A percentile compares a stretch with the other conserved stretches of the same genome.
These are phyloP conservation scores for Thinocorus orbignyianus DNA, from an alignment of 2,113 vertebrate genomes.

Conservation along the genomic window DNA sequence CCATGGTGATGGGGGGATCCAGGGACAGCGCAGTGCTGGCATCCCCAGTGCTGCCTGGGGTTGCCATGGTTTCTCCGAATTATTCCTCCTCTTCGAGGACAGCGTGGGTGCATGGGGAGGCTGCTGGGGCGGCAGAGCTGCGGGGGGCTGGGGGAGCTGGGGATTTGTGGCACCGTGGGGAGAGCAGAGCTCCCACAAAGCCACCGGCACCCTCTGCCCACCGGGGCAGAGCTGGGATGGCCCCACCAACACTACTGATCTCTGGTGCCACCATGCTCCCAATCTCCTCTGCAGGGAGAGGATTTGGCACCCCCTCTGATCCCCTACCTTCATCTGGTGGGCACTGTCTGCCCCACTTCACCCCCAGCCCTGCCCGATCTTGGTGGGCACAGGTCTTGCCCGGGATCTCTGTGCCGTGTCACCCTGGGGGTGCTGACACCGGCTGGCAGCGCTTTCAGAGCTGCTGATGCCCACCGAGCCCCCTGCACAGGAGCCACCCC, in stretches of 20 bases:
- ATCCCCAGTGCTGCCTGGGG: neutral
- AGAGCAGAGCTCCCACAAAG: neutral
- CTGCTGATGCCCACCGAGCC: neutral
- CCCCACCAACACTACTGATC: neutral
- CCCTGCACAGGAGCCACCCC: too few species aligned
- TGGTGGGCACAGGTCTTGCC: accelerated
- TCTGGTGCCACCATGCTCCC: accelerated
- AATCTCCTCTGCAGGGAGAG: neutral
- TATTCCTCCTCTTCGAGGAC: conserved; percentile 10
- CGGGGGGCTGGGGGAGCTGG: accelerated
- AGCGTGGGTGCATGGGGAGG: neutral
- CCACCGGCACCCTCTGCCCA: neutral
- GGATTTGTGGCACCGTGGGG: accelerated
- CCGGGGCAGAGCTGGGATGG: neutral
- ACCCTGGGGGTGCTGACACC: neutral
- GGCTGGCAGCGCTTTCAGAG: neutral
- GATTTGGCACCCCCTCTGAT: neutral
- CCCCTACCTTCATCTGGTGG: neutral
- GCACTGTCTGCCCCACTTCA: accelerated
- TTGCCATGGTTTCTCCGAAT: conserved; percentile 65
- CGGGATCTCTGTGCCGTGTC: neutral
- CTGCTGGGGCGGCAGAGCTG: neutral
- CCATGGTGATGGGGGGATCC: accelerated
- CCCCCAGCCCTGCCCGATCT: neutral
- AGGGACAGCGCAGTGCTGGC: neutral